Evolutionary conservation across 2,888 invertebrate species (phyloP), one percentile per base, ranked within the genome.

Genomic region (Ischnus inquisitorius): DNA sequence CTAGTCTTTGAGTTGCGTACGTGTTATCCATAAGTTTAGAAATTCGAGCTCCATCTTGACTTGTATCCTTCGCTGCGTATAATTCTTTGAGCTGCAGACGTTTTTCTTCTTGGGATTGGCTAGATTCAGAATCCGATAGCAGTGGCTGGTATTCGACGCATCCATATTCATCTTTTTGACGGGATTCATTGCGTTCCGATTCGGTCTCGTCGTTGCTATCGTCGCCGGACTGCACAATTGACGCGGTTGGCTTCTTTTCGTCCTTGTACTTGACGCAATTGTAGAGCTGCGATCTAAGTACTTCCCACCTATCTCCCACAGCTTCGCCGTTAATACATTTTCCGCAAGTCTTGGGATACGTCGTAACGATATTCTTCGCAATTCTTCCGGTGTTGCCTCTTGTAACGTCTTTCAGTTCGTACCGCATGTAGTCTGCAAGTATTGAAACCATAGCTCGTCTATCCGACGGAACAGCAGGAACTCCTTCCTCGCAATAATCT

Each of bases 111-210:
- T 51, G 65, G 0, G 76, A 41, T 12, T 34, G 14, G 10, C 19
- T 39, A n/a, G 76, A 22, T 16, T 76, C 76, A 28, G 34, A 22
- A n/a, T 48, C 51, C 19, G 65, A 51, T n/a, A 76, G 22, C 14
- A 76, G 46, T 2, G 76, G 54, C 28, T 76, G 51, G 25, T 76
- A 76, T 14, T 76, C 65, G 6, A 19, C 34, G 46, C 76, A 76
- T 1, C 65, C 76, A 28, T 76, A 76, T 22, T 76, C 48, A 4
- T 76, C 76, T 41, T 34, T 54, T 16, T 76, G 48, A 6, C 76
- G 64, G 4, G 41, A 39, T 0, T 39, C 39, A 5, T 54, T 34
- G 10, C 1, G 34, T 22, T 41, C 41, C 6, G 39, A 14, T 10
- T 28, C 10, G 34, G 10, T 39, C 5, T 71, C 54, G 14, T 57